Conservation (phyloP, 2,797 vertebrate genomes). For the Phoeniculus purpureus region DNA sequence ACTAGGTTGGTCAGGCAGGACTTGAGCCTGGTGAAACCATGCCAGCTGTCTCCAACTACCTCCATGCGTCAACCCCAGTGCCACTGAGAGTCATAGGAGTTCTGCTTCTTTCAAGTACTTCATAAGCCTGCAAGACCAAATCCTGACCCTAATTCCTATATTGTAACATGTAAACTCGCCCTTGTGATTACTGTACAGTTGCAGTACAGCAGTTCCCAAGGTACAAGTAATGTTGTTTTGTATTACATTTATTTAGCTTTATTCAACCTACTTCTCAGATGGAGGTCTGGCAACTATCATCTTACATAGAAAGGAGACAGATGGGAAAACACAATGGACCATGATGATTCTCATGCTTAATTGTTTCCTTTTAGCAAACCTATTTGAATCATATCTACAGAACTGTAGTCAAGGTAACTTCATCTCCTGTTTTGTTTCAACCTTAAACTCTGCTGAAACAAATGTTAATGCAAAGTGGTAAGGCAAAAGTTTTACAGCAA, state of each 20-base stretch:
- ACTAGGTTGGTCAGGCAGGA: no score
- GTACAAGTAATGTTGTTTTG: not conserved
- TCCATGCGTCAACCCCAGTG: no score
- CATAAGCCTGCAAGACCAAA: not conserved
- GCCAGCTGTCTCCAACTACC: no score
- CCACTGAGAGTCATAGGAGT: not conserved
- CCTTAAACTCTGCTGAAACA: not conserved
- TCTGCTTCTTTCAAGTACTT: not conserved
- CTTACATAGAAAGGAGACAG: not conserved
- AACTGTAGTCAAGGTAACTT: not conserved
- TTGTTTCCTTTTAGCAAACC: not conserved
- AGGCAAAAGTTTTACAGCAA: not conserved
- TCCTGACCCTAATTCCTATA: not conserved
- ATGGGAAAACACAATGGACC: not conserved
- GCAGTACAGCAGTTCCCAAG: not conserved
- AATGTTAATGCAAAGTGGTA: not conserved
- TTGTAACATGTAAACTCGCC: fast-evolving
- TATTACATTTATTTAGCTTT: not conserved
- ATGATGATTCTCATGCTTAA: not conserved
- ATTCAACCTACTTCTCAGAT: not conserved
- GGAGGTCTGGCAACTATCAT: not conserved
- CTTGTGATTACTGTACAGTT: not conserved
- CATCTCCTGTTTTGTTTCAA: not conserved
- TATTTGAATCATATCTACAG: not conserved
- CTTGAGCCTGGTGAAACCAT: no score